Evolutionary conservation across 2,888 invertebrate species (phyloP).

Genomic region (Villa cingulata): DNA sequence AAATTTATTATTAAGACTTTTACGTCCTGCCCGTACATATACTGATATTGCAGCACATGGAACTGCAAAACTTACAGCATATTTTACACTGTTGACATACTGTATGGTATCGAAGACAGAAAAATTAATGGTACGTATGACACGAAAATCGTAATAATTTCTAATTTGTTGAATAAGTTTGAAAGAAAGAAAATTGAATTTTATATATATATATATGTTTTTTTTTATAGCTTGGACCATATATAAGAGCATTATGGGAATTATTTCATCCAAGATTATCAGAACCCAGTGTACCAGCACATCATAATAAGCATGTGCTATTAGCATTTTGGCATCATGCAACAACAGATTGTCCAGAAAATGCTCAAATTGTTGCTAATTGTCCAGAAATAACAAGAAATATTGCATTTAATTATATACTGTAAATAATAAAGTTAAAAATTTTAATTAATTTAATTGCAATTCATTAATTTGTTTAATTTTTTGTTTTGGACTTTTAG

Average conservation of each 20-base stretch:
- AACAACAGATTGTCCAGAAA: conserved; percentile 84
- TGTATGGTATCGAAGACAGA: conserved; percentile 83
- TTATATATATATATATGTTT: not conserved
- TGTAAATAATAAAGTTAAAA: conserved; percentile 52
- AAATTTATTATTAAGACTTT: conserved; percentile 55
- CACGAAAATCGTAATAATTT: not conserved
- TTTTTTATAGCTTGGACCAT: conserved; percentile 64
- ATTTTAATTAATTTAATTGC: conserved; percentile 1
- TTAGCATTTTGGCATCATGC: conserved; percentile 90
- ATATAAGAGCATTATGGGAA: conserved; percentile 84
- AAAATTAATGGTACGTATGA: conserved; percentile 67
- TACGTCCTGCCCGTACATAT: conserved; percentile 74
- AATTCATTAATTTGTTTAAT: not conserved
- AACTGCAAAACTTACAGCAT: conserved; percentile 81
- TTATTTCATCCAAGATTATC: conserved; percentile 88
- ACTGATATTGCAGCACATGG: conserved; percentile 77
- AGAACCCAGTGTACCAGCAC: conserved; percentile 87
- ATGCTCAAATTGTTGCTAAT: conserved; percentile 73
- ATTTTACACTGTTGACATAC: conserved; percentile 83
- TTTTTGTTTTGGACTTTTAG: conserved; percentile 37
- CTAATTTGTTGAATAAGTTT: not conserved
- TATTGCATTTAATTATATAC: conserved; percentile 90
- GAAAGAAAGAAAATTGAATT: too few relatives aligned
- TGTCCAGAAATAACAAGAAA: conserved; percentile 83
- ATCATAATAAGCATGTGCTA: conserved; percentile 89